Conservation (phyloP, 2,888 invertebrate species). For the Nomada goodeniana region DNA sequence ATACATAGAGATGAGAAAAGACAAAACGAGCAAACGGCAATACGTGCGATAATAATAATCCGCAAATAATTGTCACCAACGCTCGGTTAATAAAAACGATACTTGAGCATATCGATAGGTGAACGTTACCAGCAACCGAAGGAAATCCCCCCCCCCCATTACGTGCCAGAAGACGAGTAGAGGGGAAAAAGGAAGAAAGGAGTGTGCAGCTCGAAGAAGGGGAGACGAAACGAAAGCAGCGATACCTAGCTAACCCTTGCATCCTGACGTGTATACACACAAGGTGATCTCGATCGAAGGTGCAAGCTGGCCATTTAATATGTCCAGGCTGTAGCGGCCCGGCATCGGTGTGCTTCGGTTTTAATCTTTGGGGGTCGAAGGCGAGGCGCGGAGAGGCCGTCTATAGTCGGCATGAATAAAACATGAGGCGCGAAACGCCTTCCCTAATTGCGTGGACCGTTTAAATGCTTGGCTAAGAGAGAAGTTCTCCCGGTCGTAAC, state of each 20-base stretch:
- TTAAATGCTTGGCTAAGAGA: constrained; percentile 75
- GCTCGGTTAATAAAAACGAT: background rate
- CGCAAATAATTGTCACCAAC: background rate
- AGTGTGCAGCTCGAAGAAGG: background rate
- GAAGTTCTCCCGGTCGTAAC: constrained; percentile 63
- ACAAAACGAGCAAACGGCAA: background rate
- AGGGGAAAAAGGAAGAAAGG: background rate
- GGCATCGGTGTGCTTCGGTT: constrained; percentile 74
- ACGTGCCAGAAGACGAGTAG: background rate
- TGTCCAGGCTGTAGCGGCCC: constrained; percentile 54
- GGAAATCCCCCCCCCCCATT: background rate
- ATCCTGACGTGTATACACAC: constrained; percentile 9
- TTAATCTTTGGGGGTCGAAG: constrained; percentile 77
- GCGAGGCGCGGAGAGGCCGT: constrained; percentile 58
- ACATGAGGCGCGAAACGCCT: constrained; percentile 83
- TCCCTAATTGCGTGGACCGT: constrained; percentile 83
- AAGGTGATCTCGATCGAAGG: constrained; percentile 57
- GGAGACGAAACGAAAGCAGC: too few relatives aligned
- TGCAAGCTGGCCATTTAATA: constrained; percentile 61
- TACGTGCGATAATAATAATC: background rate
- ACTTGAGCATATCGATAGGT: background rate
- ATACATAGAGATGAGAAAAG: background rate
- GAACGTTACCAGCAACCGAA: constrained; percentile 27
- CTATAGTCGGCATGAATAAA: constrained; percentile 79
- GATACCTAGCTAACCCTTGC: background rate